Conservation (phyloP, 2,888 invertebrate species). For the Hirudinaria manillensis region DNA sequence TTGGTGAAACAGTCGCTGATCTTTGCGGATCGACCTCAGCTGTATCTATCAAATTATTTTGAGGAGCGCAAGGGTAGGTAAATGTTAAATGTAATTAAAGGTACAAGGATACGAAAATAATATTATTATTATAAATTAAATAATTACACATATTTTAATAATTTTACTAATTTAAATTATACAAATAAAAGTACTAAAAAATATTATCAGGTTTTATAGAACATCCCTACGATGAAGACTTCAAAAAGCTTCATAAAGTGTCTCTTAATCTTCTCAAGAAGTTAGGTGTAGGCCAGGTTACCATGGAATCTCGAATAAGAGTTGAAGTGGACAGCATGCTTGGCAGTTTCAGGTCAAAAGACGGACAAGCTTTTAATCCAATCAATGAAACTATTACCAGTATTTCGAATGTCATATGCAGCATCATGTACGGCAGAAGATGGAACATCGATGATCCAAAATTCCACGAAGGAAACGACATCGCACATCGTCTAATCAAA, state of each 20-base stretch:
- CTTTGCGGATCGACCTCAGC: background rate
- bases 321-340: conserved; percentile 24
- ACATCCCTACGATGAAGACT: conserved; percentile 23
- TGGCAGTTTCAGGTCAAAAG: background rate
- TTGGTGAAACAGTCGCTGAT: background rate
- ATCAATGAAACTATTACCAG: background rate
- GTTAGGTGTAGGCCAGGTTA: conserved; percentile 28
- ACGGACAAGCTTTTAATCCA: conserved; percentile 26
- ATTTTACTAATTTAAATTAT: too few relatives aligned
- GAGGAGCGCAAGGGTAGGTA: background rate
- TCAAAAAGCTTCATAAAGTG: conserved; percentile 25
- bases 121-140: too few relatives aligned
- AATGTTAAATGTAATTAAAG: too few relatives aligned
- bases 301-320: conserved; percentile 27
- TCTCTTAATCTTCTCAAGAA: conserved; percentile 22
- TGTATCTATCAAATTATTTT: too few relatives aligned
- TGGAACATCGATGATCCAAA: conserved; percentile 3
- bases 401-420: conserved; percentile 26
- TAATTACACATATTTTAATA: too few relatives aligned
- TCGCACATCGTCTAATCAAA: background rate
- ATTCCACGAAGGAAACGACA: conserved; percentile 1
- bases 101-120: too few relatives aligned
- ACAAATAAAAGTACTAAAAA: too few relatives aligned
- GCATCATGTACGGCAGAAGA: conserved; percentile 24
- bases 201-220: conserved; percentile 28